Evolutionary conservation across 2,888 invertebrate species (phyloP).

Genomic region (Acrobasis consociella): DNA sequence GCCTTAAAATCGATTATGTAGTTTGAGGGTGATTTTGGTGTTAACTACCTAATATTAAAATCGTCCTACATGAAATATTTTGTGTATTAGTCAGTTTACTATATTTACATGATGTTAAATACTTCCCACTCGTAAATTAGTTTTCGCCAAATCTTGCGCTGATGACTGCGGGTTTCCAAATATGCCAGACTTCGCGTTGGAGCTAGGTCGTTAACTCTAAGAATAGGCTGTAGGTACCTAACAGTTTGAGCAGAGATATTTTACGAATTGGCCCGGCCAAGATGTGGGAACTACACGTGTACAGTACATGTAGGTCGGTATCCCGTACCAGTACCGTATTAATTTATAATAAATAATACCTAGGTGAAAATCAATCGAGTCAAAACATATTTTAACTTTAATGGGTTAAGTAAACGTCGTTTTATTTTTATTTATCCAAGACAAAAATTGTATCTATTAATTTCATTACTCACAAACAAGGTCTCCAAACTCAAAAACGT

Average conservation of each 20-base stretch:
- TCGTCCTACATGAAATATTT: conserved; percentile 15
- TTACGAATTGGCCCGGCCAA: too few relatives aligned
- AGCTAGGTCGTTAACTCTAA: conserved; percentile 13
- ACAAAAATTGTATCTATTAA: too few relatives aligned
- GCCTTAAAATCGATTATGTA: too few relatives aligned
- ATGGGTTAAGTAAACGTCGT: too few relatives aligned
- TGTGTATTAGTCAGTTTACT: background rate
- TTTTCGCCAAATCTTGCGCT: conserved; percentile 5
- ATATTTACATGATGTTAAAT: conserved; percentile 15
- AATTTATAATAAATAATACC: too few relatives aligned
- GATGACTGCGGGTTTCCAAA: conserved; percentile 7
- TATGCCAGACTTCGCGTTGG: background rate
- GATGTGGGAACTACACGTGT: too few relatives aligned
- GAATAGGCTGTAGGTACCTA: background rate
- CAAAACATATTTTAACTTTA: too few relatives aligned
- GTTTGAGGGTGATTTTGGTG: too few relatives aligned
- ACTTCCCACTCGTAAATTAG: conserved; percentile 5
- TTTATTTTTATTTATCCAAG: too few relatives aligned
- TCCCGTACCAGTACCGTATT: too few relatives aligned
- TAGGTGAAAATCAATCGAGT: too few relatives aligned
- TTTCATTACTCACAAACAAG: conserved; percentile 52
- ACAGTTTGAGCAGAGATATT: background rate
- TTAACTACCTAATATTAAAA: background rate
- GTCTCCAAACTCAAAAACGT: conserved; percentile 52
- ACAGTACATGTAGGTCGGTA: too few relatives aligned